Percentiles rank a stretch among this genome's conserved stretches.
Conservation (phyloP, 2,888 invertebrate genomes). For the Halocaridina rubra region DNA sequence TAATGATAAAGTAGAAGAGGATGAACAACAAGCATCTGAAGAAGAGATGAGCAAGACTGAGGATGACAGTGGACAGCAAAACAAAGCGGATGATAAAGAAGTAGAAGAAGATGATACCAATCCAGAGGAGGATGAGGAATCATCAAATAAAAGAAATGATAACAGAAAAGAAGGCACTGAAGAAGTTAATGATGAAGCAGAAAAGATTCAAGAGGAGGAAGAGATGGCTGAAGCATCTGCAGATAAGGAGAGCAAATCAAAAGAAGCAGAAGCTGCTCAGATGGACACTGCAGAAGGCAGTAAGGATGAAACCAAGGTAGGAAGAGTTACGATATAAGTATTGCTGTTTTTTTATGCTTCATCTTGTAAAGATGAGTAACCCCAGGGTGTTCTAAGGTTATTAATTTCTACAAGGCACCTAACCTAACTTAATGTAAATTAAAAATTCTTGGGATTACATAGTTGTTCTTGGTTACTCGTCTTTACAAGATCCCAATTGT, state of each 20-base stretch:
- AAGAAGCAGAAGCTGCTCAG: slow-evolving; percentile 63
- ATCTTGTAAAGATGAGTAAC: too few species aligned
- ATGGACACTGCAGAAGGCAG: slow-evolving; percentile 61
- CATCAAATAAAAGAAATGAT: slow-evolving; percentile 70
- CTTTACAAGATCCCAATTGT: too few species aligned
- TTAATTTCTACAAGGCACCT: too few species aligned
- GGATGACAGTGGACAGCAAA: slow-evolving; percentile 67
- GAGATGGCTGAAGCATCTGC: slow-evolving; percentile 61
- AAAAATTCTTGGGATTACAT: too few species aligned
- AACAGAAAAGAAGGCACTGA: slow-evolving; percentile 71
- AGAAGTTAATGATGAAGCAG: slow-evolving; percentile 70
- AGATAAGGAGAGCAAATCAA: slow-evolving; percentile 63
- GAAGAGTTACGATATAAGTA: too few species aligned
- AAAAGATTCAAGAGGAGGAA: slow-evolving; percentile 67
- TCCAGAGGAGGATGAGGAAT: slow-evolving; percentile 65
- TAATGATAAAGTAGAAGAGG: slow-evolving; percentile 34
- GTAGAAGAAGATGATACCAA: slow-evolving; percentile 63
- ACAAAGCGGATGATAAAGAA: slow-evolving; percentile 65
- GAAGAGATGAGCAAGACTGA: slow-evolving; percentile 66
- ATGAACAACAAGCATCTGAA: too few species aligned
- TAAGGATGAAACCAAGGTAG: slow-evolving; percentile 59
- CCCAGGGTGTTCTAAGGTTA: too few species aligned
- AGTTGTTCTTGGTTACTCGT: too few species aligned
- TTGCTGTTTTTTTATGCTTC: too few species aligned
- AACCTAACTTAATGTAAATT: too few species aligned